These are phyloP conservation scores for Napeogenes inachia DNA, from an alignment of 2,888 invertebrate species.

Conservation along the genomic window DNA sequence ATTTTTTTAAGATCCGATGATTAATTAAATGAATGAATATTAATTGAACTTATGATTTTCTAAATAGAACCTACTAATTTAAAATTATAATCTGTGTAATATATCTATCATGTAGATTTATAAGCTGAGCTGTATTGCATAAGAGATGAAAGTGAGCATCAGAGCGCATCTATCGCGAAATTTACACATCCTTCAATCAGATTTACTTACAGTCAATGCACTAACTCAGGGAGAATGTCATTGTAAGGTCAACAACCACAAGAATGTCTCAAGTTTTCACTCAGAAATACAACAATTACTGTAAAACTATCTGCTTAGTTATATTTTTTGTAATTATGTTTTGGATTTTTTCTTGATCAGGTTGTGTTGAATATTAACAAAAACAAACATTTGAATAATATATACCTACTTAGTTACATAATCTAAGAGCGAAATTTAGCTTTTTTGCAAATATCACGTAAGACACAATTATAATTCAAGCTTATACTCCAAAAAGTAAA, in stretches of 20 bases:
- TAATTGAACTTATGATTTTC: no score
- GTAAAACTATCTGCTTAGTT: neutral
- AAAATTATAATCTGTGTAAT: neutral
- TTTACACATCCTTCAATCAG: conserved; percentile 29
- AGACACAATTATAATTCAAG: conserved; percentile 54
- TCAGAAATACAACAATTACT: no score
- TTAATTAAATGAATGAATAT: no score
- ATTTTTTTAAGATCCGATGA: no score
- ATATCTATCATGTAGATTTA: neutral
- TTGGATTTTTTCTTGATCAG: neutral
- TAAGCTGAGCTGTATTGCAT: conserved; percentile 33
- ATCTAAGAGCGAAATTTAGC: conserved; percentile 5
- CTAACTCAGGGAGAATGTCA: conserved; percentile 7
- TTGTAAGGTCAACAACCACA: neutral
- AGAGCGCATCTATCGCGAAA: conserved; percentile 40
- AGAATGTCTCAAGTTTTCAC: no score
- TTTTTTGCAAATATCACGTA: conserved; percentile 43
- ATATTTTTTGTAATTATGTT: neutral
- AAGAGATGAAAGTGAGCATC: conserved; percentile 58
- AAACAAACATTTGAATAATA: no score
- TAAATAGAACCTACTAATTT: no score
- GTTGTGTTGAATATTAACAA: no score
- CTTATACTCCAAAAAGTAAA: conserved; percentile 52
- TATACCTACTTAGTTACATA: no score
- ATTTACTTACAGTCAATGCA: conserved; percentile 26